Conservation (phyloP, 2,113 vertebrate species). For the Desmodus rotundus region DNA sequence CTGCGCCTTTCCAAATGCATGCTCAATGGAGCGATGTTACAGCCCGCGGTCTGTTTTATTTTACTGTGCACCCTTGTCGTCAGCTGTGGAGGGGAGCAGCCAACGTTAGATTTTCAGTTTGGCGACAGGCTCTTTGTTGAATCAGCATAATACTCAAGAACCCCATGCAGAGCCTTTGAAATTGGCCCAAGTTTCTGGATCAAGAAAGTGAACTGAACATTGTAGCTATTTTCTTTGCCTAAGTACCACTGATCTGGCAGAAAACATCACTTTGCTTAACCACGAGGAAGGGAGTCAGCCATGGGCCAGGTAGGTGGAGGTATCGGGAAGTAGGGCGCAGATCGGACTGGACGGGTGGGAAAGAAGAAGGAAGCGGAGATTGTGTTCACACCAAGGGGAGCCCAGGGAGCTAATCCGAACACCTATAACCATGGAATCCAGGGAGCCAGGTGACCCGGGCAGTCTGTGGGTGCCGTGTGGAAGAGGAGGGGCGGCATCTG, state of each 20-base stretch:
- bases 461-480: accelerated
- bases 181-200: conserved; percentile 47
- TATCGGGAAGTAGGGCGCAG: neutral
- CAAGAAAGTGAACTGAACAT: conserved; percentile 30
- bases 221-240: neutral
- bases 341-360: neutral
- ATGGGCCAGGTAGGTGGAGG: conserved; percentile 19
- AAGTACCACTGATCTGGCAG: conserved; percentile 35
- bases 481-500: neutral
- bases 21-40: neutral
- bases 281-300: conserved; percentile 17
- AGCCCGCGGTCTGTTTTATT: neutral
- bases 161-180: conserved; percentile 32
- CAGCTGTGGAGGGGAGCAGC: conserved; percentile 20
- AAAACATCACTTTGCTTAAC: neutral
- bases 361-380: neutral
- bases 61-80: neutral
- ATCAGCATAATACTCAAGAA: conserved; percentile 49
- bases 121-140: conserved; percentile 34
- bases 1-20: neutral
- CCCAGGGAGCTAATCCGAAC: neutral
- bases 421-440: too few species aligned
- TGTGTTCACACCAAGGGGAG: neutral
- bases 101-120: conserved; percentile 15
- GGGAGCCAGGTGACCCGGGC: neutral